A percentile compares a stretch with the other conserved stretches of the same genome.
Evolutionary conservation across 2,797 vertebrate genomes (phyloP).

Genomic region (Siniperca scherzeri): DNA sequence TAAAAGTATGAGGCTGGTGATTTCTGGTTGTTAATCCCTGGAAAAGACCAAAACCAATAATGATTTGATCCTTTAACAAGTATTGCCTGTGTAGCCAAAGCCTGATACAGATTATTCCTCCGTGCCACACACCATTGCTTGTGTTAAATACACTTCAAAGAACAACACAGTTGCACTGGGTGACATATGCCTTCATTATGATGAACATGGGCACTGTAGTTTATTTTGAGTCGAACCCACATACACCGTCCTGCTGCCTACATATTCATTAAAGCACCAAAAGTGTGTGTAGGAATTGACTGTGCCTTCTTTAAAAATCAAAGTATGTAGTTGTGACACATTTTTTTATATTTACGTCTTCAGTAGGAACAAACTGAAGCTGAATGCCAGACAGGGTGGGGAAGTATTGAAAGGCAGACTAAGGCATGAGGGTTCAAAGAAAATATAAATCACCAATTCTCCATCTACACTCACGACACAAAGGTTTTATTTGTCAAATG

Average conservation of each 20-base stretch:
- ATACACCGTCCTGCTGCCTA: neutral
- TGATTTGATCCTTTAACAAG: slow-evolving; percentile 3
- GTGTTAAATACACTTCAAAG: slow-evolving; percentile 23
- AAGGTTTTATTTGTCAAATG: neutral
- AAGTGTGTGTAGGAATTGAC: neutral
- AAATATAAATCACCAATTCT: neutral
- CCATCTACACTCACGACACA: neutral
- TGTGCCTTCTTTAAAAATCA: neutral
- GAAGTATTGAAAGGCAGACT: neutral
- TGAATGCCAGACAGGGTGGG: neutral
- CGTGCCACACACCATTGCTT: neutral
- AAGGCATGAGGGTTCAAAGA: too few species aligned
- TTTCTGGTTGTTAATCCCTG: neutral
- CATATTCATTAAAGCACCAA: neutral
- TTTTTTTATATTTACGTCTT: neutral
- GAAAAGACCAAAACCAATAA: slow-evolving; percentile 12
- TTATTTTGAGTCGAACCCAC: neutral
- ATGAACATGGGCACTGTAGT: neutral
- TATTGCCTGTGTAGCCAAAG: neutral
- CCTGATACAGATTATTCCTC: neutral
- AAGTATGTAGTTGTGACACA: neutral
- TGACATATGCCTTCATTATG: too few species aligned
- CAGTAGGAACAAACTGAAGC: neutral
- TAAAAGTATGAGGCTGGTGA: neutral
- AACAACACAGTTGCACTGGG: neutral